A percentile compares a stretch with the other conserved stretches of the same genome.
Evolutionary conservation across 2,113 vertebrate genomes (phyloP).

Genomic region (Ailurus styani): DNA sequence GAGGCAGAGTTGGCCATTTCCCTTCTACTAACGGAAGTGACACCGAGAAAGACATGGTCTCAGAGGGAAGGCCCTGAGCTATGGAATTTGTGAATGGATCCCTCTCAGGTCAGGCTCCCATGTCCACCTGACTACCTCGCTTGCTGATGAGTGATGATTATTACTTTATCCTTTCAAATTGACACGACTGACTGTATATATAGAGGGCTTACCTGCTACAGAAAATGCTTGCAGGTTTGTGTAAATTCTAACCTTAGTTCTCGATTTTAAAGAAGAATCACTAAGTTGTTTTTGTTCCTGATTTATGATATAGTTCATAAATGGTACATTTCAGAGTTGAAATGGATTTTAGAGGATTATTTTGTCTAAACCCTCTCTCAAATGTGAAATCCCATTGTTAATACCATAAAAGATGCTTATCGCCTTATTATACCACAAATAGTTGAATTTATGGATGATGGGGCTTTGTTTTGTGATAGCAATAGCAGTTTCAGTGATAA

Average conservation of each 20-base stretch:
- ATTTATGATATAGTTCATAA: conserved; percentile 37
- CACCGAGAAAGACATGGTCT: conserved; percentile 1
- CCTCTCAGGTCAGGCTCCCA: not conserved
- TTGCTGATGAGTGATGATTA: conserved; percentile 9
- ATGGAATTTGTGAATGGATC: not conserved
- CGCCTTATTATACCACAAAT: not conserved
- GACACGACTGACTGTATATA: not conserved
- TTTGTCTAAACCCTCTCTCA: not conserved
- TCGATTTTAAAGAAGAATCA: not conserved
- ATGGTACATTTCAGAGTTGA: not conserved
- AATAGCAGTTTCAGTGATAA: not conserved
- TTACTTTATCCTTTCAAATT: conserved; percentile 24
- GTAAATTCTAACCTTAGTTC: conserved; percentile 36
- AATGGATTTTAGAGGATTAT: conserved; percentile 23
- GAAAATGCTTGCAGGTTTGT: not conserved
- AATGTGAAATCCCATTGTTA: not conserved
- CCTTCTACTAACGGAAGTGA: not conserved
- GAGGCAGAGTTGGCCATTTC: not conserved
- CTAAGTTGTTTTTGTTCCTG: not conserved
- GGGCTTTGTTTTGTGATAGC: not conserved
- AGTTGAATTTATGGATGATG: not conserved
- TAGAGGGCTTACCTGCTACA: not conserved
- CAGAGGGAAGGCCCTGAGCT: not conserved
- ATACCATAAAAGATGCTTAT: not conserved
- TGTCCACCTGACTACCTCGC: not conserved